Evolutionary conservation across 35 echinoderm and acorn worm species (phyloP).

Genomic region (Chiridota heheva): DNA sequence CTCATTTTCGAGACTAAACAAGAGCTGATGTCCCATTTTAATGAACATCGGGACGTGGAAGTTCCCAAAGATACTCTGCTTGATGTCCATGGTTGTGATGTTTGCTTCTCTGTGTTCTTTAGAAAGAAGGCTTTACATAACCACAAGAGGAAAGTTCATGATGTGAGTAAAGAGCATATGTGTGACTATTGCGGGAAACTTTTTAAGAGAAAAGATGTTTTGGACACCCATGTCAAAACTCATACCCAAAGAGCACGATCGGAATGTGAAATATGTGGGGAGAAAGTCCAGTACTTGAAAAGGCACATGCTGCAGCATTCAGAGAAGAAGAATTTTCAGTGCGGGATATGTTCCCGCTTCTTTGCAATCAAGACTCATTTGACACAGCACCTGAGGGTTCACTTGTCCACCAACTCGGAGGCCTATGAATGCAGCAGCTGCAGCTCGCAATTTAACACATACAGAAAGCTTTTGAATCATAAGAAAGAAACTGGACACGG

Average conservation of each 20-base stretch:
- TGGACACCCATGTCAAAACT: neutral
- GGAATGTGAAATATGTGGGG: constrained; percentile 14
- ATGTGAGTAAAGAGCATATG: neutral
- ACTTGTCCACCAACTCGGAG: no score
- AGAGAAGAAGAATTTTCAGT: constrained; percentile 11
- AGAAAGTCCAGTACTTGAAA: neutral
- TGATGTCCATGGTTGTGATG: neutral
- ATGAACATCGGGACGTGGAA: no score
- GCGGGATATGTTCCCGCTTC: no score
- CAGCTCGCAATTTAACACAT: no score
- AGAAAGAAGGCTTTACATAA: neutral
- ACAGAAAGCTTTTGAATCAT: no score
- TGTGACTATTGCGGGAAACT: constrained; percentile 11
- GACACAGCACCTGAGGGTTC: no score
- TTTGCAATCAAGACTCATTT: no score
- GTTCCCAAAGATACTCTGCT: neutral
- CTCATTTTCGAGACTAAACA: no score
- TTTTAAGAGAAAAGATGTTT: neutral
- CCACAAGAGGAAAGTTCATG: neutral
- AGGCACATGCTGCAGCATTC: neutral
- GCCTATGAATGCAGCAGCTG: no score
- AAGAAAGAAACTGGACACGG: no score
- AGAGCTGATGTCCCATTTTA: no score
- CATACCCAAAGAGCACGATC: neutral
- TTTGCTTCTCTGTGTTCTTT: constrained; percentile 9